Base-by-base conservation (phyloP, 2,113 vertebrate genomes). In the Stictonetta naevosa region DNA sequence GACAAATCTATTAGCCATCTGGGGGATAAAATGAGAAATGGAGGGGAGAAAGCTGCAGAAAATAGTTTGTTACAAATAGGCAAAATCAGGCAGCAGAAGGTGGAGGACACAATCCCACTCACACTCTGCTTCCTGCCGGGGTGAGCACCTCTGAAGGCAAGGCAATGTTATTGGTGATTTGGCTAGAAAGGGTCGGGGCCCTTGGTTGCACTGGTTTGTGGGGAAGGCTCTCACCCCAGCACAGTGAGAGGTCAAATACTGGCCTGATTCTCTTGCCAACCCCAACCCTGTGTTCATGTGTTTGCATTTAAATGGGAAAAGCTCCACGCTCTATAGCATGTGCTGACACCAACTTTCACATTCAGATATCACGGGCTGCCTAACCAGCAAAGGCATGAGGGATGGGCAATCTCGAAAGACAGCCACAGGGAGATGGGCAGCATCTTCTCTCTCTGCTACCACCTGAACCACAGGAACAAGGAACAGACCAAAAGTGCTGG, bases 241-340 rank as follows among this genome's bases (percentile, higher is more conserved):
- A 53, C 40, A 55, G 21, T 33, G 64, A 22, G 18, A 67, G 11
- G 29, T 22, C 34, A 50, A 31, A 36, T n/a, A 14, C 0, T 31
- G 68, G 10, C 29, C n/a, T 81, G 14, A 8, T 42, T 56, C 20
- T 84, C 29, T 38, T 36, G 15, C 28, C 29, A 46, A 72, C 5
- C 7, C 6, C 42, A 88, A 8, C 11, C 15, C 20, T 11, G 8
- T n/a, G 34, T 34, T 67, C 6, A 0, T 15, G 15, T 44, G 11
- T 64, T 90, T 9, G 8, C 22, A 23, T 68, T 94, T 36, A 81
- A 86, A 50, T 17, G 33, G 23, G 2, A 13, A 50, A 34, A 33
- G 38, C 55, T 80, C 28, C 38, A 19, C 4, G 3, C 3, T 7
- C 0, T 36, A 13, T 11, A 53, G 12, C 0, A 0, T 68, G 29